A percentile compares a stretch with the other conserved stretches of the same genome.
Conservation (phyloP, 1,140 invertebrate genomes). For the Solen grandis region DNA sequence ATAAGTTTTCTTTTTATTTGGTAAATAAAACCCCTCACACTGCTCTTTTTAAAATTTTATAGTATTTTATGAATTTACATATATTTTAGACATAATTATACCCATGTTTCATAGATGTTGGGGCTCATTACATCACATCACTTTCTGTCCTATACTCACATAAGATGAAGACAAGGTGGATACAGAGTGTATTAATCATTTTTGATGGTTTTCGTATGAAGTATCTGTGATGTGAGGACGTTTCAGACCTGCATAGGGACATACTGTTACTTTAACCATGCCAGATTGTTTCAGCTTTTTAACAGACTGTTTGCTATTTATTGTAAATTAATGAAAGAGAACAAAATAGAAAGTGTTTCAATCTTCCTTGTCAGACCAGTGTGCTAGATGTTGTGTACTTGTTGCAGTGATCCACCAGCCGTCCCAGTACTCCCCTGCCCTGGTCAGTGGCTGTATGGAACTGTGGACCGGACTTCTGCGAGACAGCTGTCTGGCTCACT, state of each 20-base stretch:
- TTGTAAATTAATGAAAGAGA: not conserved
- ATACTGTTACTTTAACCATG: not conserved
- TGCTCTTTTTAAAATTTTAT: not conserved
- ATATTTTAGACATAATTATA: too few species aligned
- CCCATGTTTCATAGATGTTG: too few species aligned
- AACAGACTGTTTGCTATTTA: not conserved
- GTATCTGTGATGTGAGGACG: too few species aligned
- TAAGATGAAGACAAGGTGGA: too few species aligned
- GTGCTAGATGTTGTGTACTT: not conserved
- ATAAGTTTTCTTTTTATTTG: not conserved
- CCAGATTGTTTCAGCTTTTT: not conserved
- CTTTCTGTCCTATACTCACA: too few species aligned
- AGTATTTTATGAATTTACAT: too few species aligned
- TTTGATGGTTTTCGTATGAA: too few species aligned
- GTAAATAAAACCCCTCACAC: not conserved
- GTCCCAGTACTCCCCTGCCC: not conserved
- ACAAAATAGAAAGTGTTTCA: not conserved
- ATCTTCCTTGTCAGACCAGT: not conserved
- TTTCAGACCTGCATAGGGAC: too few species aligned
- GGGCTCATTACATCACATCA: too few species aligned
- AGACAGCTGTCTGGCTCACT: not conserved
- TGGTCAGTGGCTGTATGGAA: constrained; percentile 1
- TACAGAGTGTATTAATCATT: too few species aligned
- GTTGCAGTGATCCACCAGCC: constrained; percentile 32
- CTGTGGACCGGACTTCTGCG: constrained; percentile 24